Conservation (phyloP, 2,113 vertebrate genomes). For the Natator depressus region DNA sequence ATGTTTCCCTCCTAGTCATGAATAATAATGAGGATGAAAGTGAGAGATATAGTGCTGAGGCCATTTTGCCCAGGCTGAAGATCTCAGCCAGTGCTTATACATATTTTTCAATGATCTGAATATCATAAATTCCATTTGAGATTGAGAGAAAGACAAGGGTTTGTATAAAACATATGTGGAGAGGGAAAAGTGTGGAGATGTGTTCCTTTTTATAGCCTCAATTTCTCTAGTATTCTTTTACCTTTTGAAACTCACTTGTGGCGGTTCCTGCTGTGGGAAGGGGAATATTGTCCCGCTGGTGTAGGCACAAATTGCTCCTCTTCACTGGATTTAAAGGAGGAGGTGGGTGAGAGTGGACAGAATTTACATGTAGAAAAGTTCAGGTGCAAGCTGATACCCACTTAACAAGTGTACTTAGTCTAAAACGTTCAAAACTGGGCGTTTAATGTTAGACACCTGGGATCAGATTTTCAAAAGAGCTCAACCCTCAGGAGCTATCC, state of each 20-base stretch:
- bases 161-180: slow-evolving; percentile 54
- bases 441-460: background rate
- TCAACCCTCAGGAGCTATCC: background rate
- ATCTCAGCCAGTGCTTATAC: slow-evolving; percentile 58
- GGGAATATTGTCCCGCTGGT: background rate
- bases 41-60: slow-evolving; percentile 56
- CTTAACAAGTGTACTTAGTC: background rate
- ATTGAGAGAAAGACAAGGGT: slow-evolving; percentile 40
- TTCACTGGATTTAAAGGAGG: background rate
- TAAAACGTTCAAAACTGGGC: background rate
- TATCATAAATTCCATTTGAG: slow-evolving; percentile 67
- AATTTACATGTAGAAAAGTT: slow-evolving; percentile 20
- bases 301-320: slow-evolving; percentile 32
- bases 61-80: slow-evolving; percentile 64
- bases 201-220: slow-evolving; percentile 35
- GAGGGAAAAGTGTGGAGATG: slow-evolving; percentile 6
- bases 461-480: background rate
- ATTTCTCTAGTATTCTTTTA: slow-evolving; percentile 38
- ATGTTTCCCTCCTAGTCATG: slow-evolving; percentile 63
- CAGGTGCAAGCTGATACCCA: background rate
- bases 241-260: slow-evolving; percentile 53
- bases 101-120: slow-evolving; percentile 67
- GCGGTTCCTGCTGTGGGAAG: slow-evolving; percentile 39
- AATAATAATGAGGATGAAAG: slow-evolving; percentile 70
- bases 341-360: background rate